Conservation (phyloP, 2,113 vertebrate genomes). For the Aspiorhynchus laticeps region DNA sequence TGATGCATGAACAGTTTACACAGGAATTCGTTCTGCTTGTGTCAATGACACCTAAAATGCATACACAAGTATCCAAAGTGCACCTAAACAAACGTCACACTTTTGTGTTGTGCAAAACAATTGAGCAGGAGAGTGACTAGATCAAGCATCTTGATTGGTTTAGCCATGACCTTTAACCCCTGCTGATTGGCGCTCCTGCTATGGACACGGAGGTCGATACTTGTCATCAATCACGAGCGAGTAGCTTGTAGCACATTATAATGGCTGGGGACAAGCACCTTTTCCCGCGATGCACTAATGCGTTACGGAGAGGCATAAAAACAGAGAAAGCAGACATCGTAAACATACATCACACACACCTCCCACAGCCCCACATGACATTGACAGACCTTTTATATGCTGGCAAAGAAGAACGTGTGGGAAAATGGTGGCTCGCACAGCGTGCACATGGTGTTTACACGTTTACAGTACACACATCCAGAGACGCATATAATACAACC, state of each 20-base stretch:
- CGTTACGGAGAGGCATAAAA: background rate
- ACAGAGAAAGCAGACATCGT: background rate
- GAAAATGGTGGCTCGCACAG: slow-evolving; percentile 11
- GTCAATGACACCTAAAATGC: background rate
- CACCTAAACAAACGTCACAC: background rate
- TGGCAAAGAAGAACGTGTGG: slow-evolving; percentile 14
- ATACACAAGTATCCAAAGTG: background rate
- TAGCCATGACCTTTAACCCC: slow-evolving; percentile 56
- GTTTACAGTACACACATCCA: slow-evolving; percentile 10
- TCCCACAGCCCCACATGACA: slow-evolving; percentile 27
- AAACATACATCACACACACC: slow-evolving; percentile 1
- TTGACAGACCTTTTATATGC: slow-evolving; percentile 2
- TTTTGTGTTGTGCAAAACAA: background rate
- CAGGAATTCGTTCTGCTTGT: background rate
- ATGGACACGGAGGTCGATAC: slow-evolving; percentile 62
- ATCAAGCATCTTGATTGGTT: slow-evolving; percentile 56
- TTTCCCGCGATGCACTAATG: background rate
- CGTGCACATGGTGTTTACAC: slow-evolving; percentile 41
- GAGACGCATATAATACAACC: slow-evolving; percentile 3
- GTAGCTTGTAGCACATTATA: background rate
- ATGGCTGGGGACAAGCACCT: background rate
- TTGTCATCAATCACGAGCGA: slow-evolving; percentile 60
- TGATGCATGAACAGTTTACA: background rate
- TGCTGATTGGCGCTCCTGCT: slow-evolving; percentile 36
- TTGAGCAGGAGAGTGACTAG: slow-evolving; percentile 27